phyloP scores from a whole-genome alignment of 2,888 invertebrate genomes.

The Athrips mouffetella region DNA sequence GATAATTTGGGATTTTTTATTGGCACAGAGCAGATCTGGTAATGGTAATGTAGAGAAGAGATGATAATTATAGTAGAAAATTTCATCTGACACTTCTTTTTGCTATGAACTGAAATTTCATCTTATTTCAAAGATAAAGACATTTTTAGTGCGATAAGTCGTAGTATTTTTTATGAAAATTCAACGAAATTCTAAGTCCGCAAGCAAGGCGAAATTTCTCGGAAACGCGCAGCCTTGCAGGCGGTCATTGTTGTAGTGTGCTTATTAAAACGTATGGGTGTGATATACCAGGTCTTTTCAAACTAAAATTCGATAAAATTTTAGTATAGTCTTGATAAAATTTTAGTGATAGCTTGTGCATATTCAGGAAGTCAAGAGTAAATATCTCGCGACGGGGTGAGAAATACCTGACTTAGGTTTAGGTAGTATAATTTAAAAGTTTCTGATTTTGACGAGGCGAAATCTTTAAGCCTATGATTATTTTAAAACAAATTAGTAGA shows the following conservation, averaged over 20 bases:
- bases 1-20: background rate
- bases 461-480: too few species aligned
- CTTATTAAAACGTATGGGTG: constrained; percentile 15
- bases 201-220: constrained; percentile 18
- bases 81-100: too few species aligned
- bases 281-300: constrained; percentile 16
- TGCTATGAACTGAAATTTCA: constrained; percentile 23
- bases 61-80: too few species aligned
- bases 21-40: background rate
- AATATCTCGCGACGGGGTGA: too few species aligned
- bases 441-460: too few species aligned
- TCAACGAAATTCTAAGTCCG: constrained; percentile 20
- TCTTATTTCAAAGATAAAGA: constrained; percentile 22
- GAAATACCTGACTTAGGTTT: background rate
- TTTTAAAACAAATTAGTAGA: too few species aligned
- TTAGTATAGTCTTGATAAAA: constrained; percentile 17
- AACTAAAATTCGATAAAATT: constrained; percentile 22
- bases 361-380: background rate
- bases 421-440: background rate
- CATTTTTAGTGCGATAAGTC: too few species aligned
- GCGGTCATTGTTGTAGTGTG: constrained; percentile 12
- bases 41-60: background rate
- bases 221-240: constrained; percentile 6
- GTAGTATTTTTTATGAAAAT: constrained; percentile 15
- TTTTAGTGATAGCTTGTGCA: constrained; percentile 6